Percentiles rank a stretch among this genome's conserved stretches.
phyloP scores from a whole-genome alignment of 2,888 invertebrate species.

The Ceramica pisi region DNA sequence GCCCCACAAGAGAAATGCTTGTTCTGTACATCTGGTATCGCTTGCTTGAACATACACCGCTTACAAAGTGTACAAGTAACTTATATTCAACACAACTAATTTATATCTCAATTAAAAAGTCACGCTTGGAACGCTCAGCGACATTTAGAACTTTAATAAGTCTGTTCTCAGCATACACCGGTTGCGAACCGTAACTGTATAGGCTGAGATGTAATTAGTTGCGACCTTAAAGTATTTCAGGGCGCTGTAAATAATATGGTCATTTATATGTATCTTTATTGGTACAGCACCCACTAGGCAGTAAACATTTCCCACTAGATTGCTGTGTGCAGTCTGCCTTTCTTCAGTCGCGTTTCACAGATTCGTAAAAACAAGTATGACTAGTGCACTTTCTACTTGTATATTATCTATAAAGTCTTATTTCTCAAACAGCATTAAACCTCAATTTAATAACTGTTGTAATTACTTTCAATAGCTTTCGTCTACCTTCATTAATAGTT shows the following conservation, averaged over 20 bases:
- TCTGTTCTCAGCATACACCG: slow-evolving; percentile 31
- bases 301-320: slow-evolving; percentile 14
- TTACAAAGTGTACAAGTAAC: slow-evolving; percentile 49
- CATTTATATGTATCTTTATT: slow-evolving; percentile 5
- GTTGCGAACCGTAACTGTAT: slow-evolving; percentile 25
- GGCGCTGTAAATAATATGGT: background rate
- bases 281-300: slow-evolving; percentile 1
- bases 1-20: slow-evolving; percentile 42
- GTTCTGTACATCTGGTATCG: slow-evolving; percentile 55
- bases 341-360: slow-evolving; percentile 17
- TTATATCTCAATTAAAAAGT: slow-evolving; percentile 61
- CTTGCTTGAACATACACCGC: slow-evolving; percentile 52
- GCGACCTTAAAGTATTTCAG: slow-evolving; percentile 21
- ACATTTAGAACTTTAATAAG: slow-evolving; percentile 43
- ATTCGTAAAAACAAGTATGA: slow-evolving; percentile 21
- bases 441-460: slow-evolving; percentile 12
- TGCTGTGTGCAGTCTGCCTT: slow-evolving; percentile 3
- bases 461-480: slow-evolving; percentile 7
- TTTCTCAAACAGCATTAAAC: slow-evolving; percentile 18
- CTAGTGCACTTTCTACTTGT: slow-evolving; percentile 38
- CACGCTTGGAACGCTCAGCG: slow-evolving; percentile 44
- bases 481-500: slow-evolving; percentile 1
- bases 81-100: slow-evolving; percentile 46
- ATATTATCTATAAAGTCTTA: slow-evolving; percentile 4
- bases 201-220: slow-evolving; percentile 22